Evolutionary conservation across 2,113 vertebrate genomes (phyloP), one percentile per base, ranked within the genome.

Genomic region (Sphaerodactylus townsendi): DNA sequence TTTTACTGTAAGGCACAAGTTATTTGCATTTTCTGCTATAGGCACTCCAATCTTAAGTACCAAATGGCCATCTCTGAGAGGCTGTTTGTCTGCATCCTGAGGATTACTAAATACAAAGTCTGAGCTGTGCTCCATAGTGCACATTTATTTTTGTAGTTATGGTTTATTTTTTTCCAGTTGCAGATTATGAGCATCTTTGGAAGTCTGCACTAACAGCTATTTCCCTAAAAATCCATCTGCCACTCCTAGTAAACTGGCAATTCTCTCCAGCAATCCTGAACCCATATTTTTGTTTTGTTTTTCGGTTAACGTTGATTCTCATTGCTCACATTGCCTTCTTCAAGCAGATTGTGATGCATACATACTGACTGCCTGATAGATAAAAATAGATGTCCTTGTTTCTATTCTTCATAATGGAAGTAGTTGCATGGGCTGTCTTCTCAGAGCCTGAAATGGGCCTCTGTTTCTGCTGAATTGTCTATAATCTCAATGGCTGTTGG

Each of bases 401-500:
- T 13, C 9, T 46, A 5, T 59, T 48, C 41, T 48, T 2, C 33
- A 23, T 10, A 75, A 1, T 44, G 2, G 68, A 76, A 86, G 21
- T 77, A 77, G 69, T 69, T 39, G 41, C 70, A n/a, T 1, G 0
- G 77, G 23, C 9, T 71, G 23, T 1, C 19, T 82, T 53, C n/a
- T 8, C 17, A 21, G 85, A 50, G 5, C 33, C 50, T 21, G 15
- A 50, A 41, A 2, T 14, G 1, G 50, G 30, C 50, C 33, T 89
- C 9, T 81, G 11, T 64, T 91, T 90, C 71, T 88, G 64, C 19
- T 88, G 59, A 88, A 90, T 86, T 64, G 35, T 73, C 56, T 81
- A 37, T 10, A 85, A 76, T 21, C 10, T 30, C 71, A 5, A 71
- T 28, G 85, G 69, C 14, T 84, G 41, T 64, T 88, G 89, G 79